Evolutionary conservation across 2,888 invertebrate genomes (phyloP).

Genomic region (Hipparchia semele): DNA sequence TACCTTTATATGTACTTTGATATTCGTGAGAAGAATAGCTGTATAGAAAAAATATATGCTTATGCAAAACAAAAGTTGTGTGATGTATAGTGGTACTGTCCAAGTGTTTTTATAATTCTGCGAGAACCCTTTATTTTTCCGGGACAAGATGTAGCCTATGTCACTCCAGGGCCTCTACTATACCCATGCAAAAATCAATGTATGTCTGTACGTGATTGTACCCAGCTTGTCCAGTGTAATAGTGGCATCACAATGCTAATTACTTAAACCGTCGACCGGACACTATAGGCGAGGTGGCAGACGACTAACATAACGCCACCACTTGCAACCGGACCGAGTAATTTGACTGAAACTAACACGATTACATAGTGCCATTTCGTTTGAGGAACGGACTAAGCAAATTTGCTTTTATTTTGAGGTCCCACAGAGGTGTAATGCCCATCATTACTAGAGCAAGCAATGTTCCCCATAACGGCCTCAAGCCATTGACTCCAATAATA

Average conservation of each 20-base stretch:
- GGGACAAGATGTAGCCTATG: too few species aligned
- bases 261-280: constrained; percentile 12
- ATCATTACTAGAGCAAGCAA: neutral
- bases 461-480: neutral
- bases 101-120: too few species aligned
- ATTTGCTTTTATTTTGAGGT: constrained; percentile 20
- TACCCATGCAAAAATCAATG: too few species aligned
- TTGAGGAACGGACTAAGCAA: constrained; percentile 21
- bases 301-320: constrained; percentile 14
- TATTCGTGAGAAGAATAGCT: too few species aligned
- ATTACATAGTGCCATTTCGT: constrained; percentile 23
- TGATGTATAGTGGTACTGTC: too few species aligned
- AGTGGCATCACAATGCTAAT: constrained; percentile 17
- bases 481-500: too few species aligned
- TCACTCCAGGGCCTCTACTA: too few species aligned
- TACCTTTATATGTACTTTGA: too few species aligned
- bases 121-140: too few species aligned
- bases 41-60: too few species aligned
- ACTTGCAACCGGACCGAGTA: constrained; percentile 20
- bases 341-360: constrained; percentile 28
- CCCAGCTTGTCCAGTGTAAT: neutral
- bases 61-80: too few species aligned
- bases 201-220: neutral
- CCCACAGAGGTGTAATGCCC: neutral
- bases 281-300: constrained; percentile 5